Percentiles rank a stretch among this genome's conserved stretches.
Conservation (phyloP, 1,140 invertebrate species). For the Euwallacea fornicatus region DNA sequence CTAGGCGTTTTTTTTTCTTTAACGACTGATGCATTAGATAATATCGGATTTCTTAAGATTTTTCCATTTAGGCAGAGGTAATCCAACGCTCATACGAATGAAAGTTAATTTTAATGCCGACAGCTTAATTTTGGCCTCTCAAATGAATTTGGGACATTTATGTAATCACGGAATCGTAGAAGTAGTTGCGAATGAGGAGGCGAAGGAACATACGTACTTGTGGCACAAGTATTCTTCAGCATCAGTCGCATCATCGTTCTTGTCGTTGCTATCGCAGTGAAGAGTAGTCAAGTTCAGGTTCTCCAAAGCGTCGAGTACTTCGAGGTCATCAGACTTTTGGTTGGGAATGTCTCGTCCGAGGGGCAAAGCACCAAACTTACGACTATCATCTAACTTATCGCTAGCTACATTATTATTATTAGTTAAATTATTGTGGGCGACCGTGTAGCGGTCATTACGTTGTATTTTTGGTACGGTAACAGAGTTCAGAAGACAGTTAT, state of each 20-base stretch:
- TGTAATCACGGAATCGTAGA: neutral
- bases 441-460: constrained; percentile 62
- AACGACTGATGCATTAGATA: too few species aligned
- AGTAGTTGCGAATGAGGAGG: neutral
- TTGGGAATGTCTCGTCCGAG: constrained; percentile 67
- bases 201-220: constrained; percentile 23
- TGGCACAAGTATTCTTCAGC: constrained; percentile 26
- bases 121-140: too few species aligned
- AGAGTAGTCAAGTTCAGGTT: constrained; percentile 39
- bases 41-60: too few species aligned
- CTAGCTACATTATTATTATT: constrained; percentile 41
- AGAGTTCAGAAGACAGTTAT: constrained; percentile 68
- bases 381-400: constrained; percentile 48
- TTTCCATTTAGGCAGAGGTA: too few species aligned
- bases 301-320: constrained; percentile 48
- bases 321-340: constrained; percentile 55
- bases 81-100: too few species aligned
- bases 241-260: constrained; percentile 32
- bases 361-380: constrained; percentile 56
- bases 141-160: neutral
- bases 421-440: constrained; percentile 54
- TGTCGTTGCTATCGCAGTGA: constrained; percentile 45
- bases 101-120: too few species aligned
- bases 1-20: too few species aligned
- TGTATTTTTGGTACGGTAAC: constrained; percentile 66